A percentile compares a stretch with the other conserved stretches of the same genome.
Evolutionary conservation across 1,140 invertebrate genomes (phyloP).

Genomic region (Hydropsyche tenuis): DNA sequence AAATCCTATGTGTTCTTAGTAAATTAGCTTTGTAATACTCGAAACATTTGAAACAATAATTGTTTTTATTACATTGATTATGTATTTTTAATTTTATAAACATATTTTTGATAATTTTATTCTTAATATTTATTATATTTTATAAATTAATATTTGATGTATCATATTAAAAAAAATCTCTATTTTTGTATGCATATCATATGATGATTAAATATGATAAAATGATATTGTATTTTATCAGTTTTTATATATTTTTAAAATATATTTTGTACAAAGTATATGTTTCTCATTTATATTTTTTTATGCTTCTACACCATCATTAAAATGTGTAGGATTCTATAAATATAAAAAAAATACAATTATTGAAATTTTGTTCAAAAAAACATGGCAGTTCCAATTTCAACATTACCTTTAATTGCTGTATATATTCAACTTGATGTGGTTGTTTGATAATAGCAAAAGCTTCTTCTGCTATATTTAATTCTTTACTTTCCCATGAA

Average conservation of each 20-base stretch:
- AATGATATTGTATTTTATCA: background rate
- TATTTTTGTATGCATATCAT: no score
- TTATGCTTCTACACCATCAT: background rate
- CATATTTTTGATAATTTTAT: no score
- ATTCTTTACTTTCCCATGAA: slow-evolving; percentile 73
- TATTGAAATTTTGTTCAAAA: background rate
- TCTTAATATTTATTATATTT: no score
- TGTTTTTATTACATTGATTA: no score
- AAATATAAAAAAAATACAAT: slow-evolving; percentile 15
- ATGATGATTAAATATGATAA: no score
- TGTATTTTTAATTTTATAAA: no score
- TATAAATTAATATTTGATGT: no score
- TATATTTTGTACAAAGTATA: background rate
- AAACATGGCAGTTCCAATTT: background rate
- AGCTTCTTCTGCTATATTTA: slow-evolving; percentile 88
- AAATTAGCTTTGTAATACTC: no score
- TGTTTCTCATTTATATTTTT: background rate
- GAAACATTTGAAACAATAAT: no score
- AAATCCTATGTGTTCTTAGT: slow-evolving; percentile 39
- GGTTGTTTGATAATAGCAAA: slow-evolving; percentile 91
- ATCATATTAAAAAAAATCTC: no score
- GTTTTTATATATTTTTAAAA: slow-evolving; percentile 14
- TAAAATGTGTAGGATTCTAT: background rate
- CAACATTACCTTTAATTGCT: slow-evolving; percentile 74
- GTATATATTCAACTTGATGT: slow-evolving; percentile 91